Evolutionary conservation across 2,113 vertebrate species (phyloP), one percentile per base, ranked within the genome.

Genomic region (Microcebus murinus): DNA sequence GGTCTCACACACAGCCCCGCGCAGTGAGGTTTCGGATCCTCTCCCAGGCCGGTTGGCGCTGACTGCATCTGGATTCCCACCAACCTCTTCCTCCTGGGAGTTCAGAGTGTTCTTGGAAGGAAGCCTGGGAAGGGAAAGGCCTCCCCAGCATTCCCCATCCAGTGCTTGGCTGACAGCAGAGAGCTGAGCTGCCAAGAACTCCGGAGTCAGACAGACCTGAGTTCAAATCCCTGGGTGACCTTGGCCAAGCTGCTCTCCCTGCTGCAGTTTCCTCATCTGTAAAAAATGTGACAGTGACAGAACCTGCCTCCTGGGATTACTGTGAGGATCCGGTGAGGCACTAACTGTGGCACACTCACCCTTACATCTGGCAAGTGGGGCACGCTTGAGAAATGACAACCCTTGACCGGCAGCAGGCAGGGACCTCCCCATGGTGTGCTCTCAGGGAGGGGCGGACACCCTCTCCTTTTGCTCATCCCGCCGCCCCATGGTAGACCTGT

Each of bases 81-180:
- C 97, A 98, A 55, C 89, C 95, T 95, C 96, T 95, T 97, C 97
- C 97, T 97, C 97, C 93, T 79, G 97, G 97, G 97, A 93, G 96
- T 97, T 97, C 97, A 98, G 93, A 96, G 96, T 98, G 97, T 98
- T 97, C 97, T 98, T 98, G 97, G 97, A 98, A 97, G 95, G 90
- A 87, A 97, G 97, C 97, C 97, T 97, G 95, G 96, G 96, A 97
- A 97, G 97, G 96, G 97, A 98, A 98, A 97, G 97, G 97, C 97
- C 96, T 95, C 96, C 91, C 97, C 85, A 97, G 94, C 93, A 18
- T 81, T 95, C 96, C 89, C 96, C 48, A 4, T 77, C 88, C 91
- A 80, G 79, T 14, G 90, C 63, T 65, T 97, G 97, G 97, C 97
- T 95, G 96, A 98, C 96, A 90, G 97, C 83, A 10, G 0, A 42